Evolutionary conservation across 2,797 vertebrate genomes (phyloP), one percentile per base, ranked within the genome.

Genomic region (Chelonia mydas): DNA sequence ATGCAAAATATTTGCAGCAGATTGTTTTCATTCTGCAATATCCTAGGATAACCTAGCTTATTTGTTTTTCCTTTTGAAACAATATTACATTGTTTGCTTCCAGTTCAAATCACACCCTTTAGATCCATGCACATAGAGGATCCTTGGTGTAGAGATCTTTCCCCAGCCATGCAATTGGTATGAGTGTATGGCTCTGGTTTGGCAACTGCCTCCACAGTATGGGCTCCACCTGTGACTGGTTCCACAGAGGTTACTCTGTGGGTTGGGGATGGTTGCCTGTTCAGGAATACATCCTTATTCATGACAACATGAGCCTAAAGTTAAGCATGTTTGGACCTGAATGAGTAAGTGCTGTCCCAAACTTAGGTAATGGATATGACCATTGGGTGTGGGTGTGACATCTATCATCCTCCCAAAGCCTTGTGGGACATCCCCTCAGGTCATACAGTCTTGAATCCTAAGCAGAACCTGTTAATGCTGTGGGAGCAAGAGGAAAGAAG

Each of bases 1-100:
- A 95, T 57, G 87, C 81, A 89, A 3, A 57, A 65, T 79, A 89
- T 1, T 51, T 89, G 41, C 31, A 84, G 90, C 15, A 91, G 41
- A 54, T 59, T 74, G 1, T 82, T 97, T 95, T 88, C 33, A 41
- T 5, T 83, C 12, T 33, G 19, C 19, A 72, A 41, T 25, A 72
- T 11, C 3, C n/a, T 21, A 72, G 21, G n/a, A 41, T 41, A 72
- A 13, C 82, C 21, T n/a, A 77, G 7, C 15, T 77, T 27, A 15
- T 37, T 53, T 53, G 47, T 11, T 80, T 47, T 8, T 33, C 27
- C 27, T 74, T 74, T 21, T 47, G 50, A 76, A 74, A 31, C 49
- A 81, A 81, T 59, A 54, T 59, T 57, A 83, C 25, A 94, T 13
- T 51, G 76, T 37, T 28, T 82, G 0, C 47, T 90, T 89, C 23